Evolutionary conservation across 2,113 vertebrate species (phyloP).

Genomic region (Pongo pygmaeus): DNA sequence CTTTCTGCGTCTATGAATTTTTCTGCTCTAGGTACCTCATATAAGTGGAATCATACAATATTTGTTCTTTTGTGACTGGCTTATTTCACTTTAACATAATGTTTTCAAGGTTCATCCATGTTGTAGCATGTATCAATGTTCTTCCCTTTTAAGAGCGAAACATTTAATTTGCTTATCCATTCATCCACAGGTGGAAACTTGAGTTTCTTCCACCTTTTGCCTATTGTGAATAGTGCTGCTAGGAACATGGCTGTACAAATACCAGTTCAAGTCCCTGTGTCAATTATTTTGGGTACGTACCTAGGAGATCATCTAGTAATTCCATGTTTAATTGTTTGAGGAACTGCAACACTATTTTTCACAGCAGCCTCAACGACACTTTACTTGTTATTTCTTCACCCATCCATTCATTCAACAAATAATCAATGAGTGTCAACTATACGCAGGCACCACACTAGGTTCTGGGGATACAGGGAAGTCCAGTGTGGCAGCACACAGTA

Average conservation of each 20-base stretch:
- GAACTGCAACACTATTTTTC: not conserved
- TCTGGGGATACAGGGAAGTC: not conserved
- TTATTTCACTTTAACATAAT: not conserved
- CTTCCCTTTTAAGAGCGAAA: not conserved
- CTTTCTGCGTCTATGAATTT: not conserved
- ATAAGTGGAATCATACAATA: not conserved
- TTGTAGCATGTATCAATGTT: not conserved
- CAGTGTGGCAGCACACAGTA: not conserved
- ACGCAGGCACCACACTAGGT: fast-evolving
- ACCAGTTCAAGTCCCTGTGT: not conserved
- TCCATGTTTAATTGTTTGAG: not conserved
- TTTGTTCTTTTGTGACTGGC: not conserved
- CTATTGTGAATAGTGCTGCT: not conserved
- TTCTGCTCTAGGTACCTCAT: not conserved
- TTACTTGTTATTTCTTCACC: not conserved
- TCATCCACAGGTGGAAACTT: not conserved
- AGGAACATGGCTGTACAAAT: not conserved
- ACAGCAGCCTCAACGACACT: not conserved
- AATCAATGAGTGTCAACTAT: not conserved
- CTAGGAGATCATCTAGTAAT: not conserved
- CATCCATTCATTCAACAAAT: not conserved
- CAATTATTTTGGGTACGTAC: not conserved
- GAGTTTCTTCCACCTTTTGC: not conserved
- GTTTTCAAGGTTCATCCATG: not conserved
- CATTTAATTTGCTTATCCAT: not conserved